Evolutionary conservation across 92 coral and sea anemone species (phyloP), one percentile per base, ranked within the genome.

Genomic region (Phymanthus crucifer): DNA sequence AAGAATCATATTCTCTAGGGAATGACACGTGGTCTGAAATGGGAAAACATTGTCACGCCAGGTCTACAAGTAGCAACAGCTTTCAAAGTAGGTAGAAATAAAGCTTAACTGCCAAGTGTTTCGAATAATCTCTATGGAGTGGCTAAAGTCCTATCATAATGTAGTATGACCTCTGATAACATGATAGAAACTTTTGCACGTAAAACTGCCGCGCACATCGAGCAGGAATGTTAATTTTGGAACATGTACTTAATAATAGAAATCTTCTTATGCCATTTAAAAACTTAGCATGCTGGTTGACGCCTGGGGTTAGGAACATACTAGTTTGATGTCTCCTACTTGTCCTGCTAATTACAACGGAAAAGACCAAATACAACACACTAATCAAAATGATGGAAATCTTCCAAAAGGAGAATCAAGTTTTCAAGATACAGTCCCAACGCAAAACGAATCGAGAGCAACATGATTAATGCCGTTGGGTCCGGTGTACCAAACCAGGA

Each of bases 401-500:
- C 26, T 61, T 61, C 68, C 68, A 61, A 29, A 61, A 61, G 0
- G 29, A 61, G 68, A 69, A 34, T 69, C 73, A 69, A 32, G 2
- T 27, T n/a, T 66, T 50, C 54, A 26, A 35, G 19, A 37, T 52
- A 46, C n/a, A n/a, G 9, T 4, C 10, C 19, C 43, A 38, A 19
- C 14, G 70, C 18, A 35, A 69, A 14, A 77, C 37, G 8, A 40
- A 36, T 33, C 10, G 68, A 61, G 33, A 4, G 68, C 68, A 26
- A 61, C 13, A 34, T 23, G 68, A 61, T 36, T 48, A 12, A 24
- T 61, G 71, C 38, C 66, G 52, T 77, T 77, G 69, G 81, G 81
- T 61, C 38, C 72, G 37, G 36, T 69, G n/a, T 33, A 14, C 46
- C 73, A 24, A 64, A 61, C 72, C 52, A 61, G 81, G 81, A 77